Conservation (phyloP, 2,113 vertebrate species). For the Promerops cafer region DNA sequence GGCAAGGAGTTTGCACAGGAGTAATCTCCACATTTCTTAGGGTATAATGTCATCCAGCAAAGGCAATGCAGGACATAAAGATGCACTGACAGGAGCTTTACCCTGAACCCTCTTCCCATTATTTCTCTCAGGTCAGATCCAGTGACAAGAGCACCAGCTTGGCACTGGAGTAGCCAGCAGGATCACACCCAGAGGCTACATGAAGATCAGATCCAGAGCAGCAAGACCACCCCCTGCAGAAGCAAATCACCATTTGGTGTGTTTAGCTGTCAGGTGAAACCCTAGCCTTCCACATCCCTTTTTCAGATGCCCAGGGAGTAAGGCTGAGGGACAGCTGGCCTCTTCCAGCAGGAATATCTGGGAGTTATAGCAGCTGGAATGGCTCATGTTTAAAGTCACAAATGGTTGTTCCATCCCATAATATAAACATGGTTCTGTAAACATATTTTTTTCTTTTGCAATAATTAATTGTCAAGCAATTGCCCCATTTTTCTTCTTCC, state of each 20-base stretch:
- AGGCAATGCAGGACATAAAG: background rate
- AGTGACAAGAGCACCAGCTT: background rate
- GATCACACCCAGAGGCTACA: background rate
- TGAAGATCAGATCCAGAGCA: background rate
- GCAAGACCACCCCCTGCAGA: background rate
- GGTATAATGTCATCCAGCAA: background rate
- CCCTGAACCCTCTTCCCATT: background rate
- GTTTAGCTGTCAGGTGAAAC: background rate
- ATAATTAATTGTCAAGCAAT: background rate
- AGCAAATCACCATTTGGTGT: background rate
- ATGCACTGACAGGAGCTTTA: background rate
- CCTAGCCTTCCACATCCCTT: background rate
- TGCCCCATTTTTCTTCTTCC: background rate
- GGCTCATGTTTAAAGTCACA: slow-evolving; percentile 9
- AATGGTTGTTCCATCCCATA: background rate
- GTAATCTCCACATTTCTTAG: background rate
- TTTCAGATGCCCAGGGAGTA: background rate
- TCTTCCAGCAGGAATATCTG: slow-evolving; percentile 24
- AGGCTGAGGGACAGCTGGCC: background rate
- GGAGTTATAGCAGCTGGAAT: background rate
- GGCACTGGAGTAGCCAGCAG: background rate
- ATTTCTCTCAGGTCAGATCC: background rate
- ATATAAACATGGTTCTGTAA: slow-evolving; percentile 17
- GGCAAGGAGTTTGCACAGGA: background rate
- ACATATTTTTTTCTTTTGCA: slow-evolving; percentile 24